These are phyloP conservation scores for Mastomys coucha DNA, from an alignment of 2,113 vertebrate species.

Conservation along the genomic window DNA sequence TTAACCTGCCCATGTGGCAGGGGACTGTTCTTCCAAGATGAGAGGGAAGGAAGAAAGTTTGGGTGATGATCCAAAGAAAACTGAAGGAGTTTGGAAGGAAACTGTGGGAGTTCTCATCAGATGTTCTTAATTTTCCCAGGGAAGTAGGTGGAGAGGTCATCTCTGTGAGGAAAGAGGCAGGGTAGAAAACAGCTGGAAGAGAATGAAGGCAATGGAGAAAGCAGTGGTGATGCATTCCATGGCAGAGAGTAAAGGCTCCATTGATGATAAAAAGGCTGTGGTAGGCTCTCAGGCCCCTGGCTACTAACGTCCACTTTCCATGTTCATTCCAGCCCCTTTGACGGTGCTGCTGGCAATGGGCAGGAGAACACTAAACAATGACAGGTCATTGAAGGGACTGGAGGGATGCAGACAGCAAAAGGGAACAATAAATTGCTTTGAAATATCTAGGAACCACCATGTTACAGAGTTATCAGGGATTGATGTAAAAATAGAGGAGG, in stretches of 20 bases:
- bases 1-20: slow-evolving; percentile 71
- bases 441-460: neutral
- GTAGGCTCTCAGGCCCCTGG: neutral
- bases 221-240: neutral
- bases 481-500: slow-evolving; percentile 13
- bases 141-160: slow-evolving; percentile 81
- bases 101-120: slow-evolving; percentile 83
- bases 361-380: neutral
- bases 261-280: neutral
- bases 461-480: neutral
- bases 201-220: slow-evolving; percentile 8
- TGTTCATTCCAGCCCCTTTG: neutral
- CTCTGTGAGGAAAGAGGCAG: slow-evolving; percentile 57
- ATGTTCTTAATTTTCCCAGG: slow-evolving; percentile 83
- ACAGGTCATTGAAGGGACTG: slow-evolving; percentile 51
- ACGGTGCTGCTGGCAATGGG: neutral
- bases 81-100: slow-evolving; percentile 76
- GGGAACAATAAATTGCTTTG: slow-evolving; percentile 16
- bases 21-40: slow-evolving; percentile 73
- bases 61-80: slow-evolving; percentile 82
- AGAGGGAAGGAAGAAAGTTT: slow-evolving; percentile 75
- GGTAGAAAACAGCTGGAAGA: slow-evolving; percentile 57
- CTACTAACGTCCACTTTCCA: neutral
- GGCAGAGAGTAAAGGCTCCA: neutral
- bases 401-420: neutral